phyloP scores from a whole-genome alignment of 2,113 vertebrate species.

The Catagonus wagneri region DNA sequence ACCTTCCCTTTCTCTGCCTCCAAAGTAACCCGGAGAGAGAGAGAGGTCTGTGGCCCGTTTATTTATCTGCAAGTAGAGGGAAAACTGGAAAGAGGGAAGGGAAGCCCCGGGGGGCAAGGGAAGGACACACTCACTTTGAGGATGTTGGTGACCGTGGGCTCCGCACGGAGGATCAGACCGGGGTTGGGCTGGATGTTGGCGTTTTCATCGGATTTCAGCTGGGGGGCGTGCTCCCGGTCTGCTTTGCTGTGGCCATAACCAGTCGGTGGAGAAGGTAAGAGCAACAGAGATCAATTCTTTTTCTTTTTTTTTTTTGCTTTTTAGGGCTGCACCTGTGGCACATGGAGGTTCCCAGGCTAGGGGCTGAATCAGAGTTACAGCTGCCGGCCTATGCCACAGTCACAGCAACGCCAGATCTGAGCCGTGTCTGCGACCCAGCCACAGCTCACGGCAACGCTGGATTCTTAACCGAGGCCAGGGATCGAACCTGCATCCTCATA shows the following conservation, averaged over 20 bases:
- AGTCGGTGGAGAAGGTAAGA: slow-evolving; percentile 22
- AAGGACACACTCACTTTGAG: slow-evolving; percentile 90
- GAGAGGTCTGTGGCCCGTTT: background rate
- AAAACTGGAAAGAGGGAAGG: background rate
- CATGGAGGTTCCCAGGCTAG: no score
- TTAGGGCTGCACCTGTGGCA: no score
- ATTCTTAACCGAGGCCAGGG: no score
- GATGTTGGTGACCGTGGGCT: slow-evolving; percentile 99
- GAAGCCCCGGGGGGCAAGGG: background rate
- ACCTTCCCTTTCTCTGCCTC: background rate
- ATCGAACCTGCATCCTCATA: no score
- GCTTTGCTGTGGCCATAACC: slow-evolving; percentile 85
- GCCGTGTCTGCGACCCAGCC: no score
- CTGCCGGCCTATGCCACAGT: no score
- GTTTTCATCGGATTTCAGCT: slow-evolving; percentile 94
- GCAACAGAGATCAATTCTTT: background rate
- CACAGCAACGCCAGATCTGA: no score
- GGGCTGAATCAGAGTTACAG: no score
- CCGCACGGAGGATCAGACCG: slow-evolving; percentile 95
- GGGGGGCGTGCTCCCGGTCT: slow-evolving; percentile 94
- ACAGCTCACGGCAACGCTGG: no score
- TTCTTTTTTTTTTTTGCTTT: no score
- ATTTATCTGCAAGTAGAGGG: background rate
- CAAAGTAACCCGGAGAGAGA: background rate
- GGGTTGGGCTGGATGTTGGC: slow-evolving; percentile 99